Evolutionary conservation across 2,113 vertebrate species (phyloP).

Genomic region (Alosa alosa): DNA sequence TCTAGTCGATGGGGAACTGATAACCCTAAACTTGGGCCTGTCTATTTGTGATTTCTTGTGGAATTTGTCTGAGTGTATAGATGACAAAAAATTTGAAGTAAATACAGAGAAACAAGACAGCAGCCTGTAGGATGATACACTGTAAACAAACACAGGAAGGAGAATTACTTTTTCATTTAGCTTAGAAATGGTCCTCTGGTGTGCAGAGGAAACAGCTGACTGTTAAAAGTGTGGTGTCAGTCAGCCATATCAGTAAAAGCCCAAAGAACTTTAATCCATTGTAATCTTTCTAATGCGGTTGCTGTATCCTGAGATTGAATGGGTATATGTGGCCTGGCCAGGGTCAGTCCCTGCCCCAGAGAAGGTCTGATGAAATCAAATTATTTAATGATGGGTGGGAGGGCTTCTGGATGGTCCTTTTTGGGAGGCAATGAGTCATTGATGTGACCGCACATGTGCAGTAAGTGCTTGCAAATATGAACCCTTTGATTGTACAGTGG

Average conservation of each 20-base stretch:
- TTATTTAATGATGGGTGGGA: slow-evolving; percentile 50
- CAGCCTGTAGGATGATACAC: slow-evolving; percentile 59
- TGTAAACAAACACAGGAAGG: slow-evolving; percentile 53
- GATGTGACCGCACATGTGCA: slow-evolving; percentile 79
- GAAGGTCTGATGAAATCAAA: slow-evolving; percentile 56
- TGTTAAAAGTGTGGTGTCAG: slow-evolving; percentile 71
- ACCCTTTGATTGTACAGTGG: slow-evolving; percentile 78
- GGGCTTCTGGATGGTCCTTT: slow-evolving; percentile 68
- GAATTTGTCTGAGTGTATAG: slow-evolving; percentile 75
- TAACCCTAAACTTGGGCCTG: slow-evolving; percentile 68
- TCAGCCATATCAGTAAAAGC: slow-evolving; percentile 73
- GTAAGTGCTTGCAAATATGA: slow-evolving; percentile 76
- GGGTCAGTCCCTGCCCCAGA: slow-evolving; percentile 59
- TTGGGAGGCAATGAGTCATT: slow-evolving; percentile 64
- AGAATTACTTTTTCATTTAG: slow-evolving; percentile 61
- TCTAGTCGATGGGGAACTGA: slow-evolving; percentile 66
- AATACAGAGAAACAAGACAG: slow-evolving; percentile 60
- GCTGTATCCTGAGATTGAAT: slow-evolving; percentile 64
- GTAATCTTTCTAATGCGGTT: slow-evolving; percentile 67
- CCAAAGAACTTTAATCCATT: slow-evolving; percentile 77
- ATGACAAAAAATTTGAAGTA: slow-evolving; percentile 54
- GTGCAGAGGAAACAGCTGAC: slow-evolving; percentile 72
- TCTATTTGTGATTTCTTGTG: slow-evolving; percentile 76
- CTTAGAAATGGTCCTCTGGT: slow-evolving; percentile 65
- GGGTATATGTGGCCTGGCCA: slow-evolving; percentile 65